A percentile compares a stretch with the other conserved stretches of the same genome.
These are phyloP conservation scores for Stegana nigrithorax DNA, from an alignment of 2,888 invertebrate genomes.

Conservation along the genomic window DNA sequence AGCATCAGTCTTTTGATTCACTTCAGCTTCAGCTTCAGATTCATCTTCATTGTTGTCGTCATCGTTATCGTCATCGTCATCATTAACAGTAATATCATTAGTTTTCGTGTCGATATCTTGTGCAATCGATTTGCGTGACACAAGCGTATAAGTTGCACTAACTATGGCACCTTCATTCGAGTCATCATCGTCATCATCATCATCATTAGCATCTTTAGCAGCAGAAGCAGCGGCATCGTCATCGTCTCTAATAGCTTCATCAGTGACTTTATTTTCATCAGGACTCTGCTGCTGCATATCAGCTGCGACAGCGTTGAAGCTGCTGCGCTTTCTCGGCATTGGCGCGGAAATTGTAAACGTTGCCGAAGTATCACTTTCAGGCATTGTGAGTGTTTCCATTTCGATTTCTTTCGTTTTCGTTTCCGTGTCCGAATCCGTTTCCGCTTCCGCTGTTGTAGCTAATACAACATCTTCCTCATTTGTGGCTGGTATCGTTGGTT, in stretches of 20 bases:
- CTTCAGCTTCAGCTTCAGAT: constrained; percentile 20
- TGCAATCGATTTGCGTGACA: too few relatives aligned
- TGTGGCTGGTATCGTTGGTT: background rate
- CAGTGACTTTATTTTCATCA: background rate
- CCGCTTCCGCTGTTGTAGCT: constrained; percentile 61
- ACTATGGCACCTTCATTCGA: constrained; percentile 41
- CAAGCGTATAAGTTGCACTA: constrained; percentile 61
- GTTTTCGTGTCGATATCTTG: constrained; percentile 45
- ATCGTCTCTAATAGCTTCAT: constrained; percentile 2
- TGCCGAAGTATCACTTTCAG: constrained; percentile 52
- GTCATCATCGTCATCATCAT: constrained; percentile 33
- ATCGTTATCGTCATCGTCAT: background rate
- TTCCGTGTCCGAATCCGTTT: constrained; percentile 52
- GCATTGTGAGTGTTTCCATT: constrained; percentile 21
- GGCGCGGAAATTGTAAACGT: constrained; percentile 61
- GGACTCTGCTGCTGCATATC: background rate
- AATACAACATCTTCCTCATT: constrained; percentile 10
- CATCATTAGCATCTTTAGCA: constrained; percentile 29
- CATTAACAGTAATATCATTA: constrained; percentile 32
- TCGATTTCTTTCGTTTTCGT: background rate
- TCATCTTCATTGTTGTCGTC: constrained; percentile 27
- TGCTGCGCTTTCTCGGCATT: constrained; percentile 26
- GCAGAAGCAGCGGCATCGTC: constrained; percentile 17
- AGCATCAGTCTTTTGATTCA: background rate
- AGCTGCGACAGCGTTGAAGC: background rate